Conservation (phyloP, 1,140 invertebrate genomes). For the Megalopta genalis region DNA sequence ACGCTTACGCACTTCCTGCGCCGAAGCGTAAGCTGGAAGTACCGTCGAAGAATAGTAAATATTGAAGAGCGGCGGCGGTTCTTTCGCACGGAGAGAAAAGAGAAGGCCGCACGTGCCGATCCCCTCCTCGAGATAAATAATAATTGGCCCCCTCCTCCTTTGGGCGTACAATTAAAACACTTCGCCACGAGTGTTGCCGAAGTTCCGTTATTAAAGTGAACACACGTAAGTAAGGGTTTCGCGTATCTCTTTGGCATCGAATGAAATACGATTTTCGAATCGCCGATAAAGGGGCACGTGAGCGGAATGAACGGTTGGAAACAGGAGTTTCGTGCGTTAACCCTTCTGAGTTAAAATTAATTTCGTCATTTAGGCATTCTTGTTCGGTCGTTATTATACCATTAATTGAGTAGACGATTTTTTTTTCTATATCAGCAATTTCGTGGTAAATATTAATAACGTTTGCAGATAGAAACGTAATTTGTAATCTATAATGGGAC, state of each 20-base stretch:
- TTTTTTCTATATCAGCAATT: too few relatives aligned
- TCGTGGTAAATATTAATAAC: too few relatives aligned
- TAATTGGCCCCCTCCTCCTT: conserved; percentile 27
- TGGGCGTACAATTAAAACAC: conserved; percentile 17
- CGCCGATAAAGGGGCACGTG: background rate
- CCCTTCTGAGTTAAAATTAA: too few relatives aligned
- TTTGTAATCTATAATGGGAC: too few relatives aligned
- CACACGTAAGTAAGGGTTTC: background rate
- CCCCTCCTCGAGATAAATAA: conserved; percentile 15
- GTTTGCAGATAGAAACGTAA: too few relatives aligned
- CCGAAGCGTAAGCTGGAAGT: conserved; percentile 69
- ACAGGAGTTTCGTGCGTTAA: too few relatives aligned
- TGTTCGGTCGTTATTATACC: too few relatives aligned
- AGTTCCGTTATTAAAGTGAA: conserved; percentile 5
- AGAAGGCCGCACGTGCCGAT: conserved; percentile 42
- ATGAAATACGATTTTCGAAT: background rate
- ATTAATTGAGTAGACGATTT: too few relatives aligned
- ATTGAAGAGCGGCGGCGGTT: conserved; percentile 55
- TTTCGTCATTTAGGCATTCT: too few relatives aligned
- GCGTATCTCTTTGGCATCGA: background rate
- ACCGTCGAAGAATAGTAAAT: conserved; percentile 74
- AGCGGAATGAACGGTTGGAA: too few relatives aligned
- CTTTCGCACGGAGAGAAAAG: conserved; percentile 7
- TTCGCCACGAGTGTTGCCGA: background rate
- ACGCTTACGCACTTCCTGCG: conserved; percentile 63